Base-by-base conservation (phyloP, 2,888 invertebrate genomes). In the Eucriotettix oculatus region DNA sequence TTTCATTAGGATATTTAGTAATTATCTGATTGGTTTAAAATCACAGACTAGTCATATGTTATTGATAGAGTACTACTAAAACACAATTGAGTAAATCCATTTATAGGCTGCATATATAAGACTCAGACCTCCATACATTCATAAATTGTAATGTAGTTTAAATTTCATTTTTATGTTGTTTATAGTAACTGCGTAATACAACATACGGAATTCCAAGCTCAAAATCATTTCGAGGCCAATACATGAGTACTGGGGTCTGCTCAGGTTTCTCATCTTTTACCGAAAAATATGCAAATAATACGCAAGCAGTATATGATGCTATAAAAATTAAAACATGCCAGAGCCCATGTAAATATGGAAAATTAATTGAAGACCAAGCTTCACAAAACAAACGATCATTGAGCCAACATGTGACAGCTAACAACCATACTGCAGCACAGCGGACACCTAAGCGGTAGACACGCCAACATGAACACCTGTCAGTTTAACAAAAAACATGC, bases 311-410 rank as follows among this genome's bases (percentile, higher is more conserved):
- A 67, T 89, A 90, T 43, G 85, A 81, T 0, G 87, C 84, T 57
- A 90, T 85, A 68, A 87, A 88, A 65, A 88, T 87, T 58, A 89
- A 81, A 14, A 90, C 75, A 71, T 90, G 90, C 90, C 90, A 90
- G 16, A 88, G 77, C 12, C 86, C 87, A 71, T 90, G 90, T 68
- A 90, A 78, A 73, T 90, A 90, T 0, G 89, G 89, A 67, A 90
- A 87, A 73, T 86, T 82, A 12, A 88, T 79, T 14, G 81, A 79
- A 1, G 85, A 80, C 87, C 87, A 89, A 16, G 84, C 80, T 67
- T 88, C 86, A 71, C 90, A 90, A 71, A 88, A 85, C 69, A 87
- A 73, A 10, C 87, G 77, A 73, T 89, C 90, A 68, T 85, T 82
- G 52, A 88, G 73, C 90, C 90, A 90, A 70, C 86, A 86, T 66